phyloP scores from a whole-genome alignment of 2,888 invertebrate species.

The Psococerastis gibbosa region DNA sequence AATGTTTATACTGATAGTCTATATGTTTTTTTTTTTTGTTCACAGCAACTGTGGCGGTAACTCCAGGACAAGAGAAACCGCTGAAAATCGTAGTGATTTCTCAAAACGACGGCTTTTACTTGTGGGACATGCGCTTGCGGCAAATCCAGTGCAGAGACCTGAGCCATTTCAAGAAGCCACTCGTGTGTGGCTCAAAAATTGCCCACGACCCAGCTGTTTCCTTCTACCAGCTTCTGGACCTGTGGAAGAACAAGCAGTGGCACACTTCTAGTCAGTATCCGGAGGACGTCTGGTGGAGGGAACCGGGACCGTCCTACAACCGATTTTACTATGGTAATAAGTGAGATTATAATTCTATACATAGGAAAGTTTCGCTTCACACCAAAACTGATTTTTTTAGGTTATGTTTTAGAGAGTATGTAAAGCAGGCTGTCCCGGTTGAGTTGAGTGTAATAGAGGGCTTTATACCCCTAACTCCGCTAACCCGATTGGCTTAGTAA shows the following conservation, averaged over 20 bases:
- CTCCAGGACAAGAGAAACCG: conserved; percentile 22
- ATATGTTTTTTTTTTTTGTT: no score
- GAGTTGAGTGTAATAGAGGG: no score
- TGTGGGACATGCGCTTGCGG: conserved; percentile 23
- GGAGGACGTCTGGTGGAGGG: conserved; percentile 19
- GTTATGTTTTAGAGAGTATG: no score
- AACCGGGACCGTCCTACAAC: conserved; percentile 21
- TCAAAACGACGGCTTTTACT: conserved; percentile 23
- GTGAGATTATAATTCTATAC: no score
- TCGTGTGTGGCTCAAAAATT: background rate
- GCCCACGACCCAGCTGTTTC: background rate
- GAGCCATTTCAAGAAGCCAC: conserved; percentile 16
- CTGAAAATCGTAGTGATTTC: conserved; percentile 23
- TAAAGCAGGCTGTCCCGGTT: no score
- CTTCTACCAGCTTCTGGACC: background rate
- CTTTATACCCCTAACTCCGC: no score
- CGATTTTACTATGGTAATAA: conserved; percentile 21
- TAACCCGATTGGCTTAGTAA: no score
- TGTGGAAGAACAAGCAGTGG: conserved; percentile 12
- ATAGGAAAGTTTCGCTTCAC: no score
- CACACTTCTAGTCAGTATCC: background rate
- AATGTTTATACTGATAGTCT: no score
- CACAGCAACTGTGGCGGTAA: conserved; percentile 24
- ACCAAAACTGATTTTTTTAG: no score
- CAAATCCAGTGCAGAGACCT: conserved; percentile 22